A percentile compares a stretch with the other conserved stretches of the same genome.
These are phyloP conservation scores for Protodeltote pygarga DNA, from an alignment of 2,888 invertebrate genomes.

Conservation along the genomic window DNA sequence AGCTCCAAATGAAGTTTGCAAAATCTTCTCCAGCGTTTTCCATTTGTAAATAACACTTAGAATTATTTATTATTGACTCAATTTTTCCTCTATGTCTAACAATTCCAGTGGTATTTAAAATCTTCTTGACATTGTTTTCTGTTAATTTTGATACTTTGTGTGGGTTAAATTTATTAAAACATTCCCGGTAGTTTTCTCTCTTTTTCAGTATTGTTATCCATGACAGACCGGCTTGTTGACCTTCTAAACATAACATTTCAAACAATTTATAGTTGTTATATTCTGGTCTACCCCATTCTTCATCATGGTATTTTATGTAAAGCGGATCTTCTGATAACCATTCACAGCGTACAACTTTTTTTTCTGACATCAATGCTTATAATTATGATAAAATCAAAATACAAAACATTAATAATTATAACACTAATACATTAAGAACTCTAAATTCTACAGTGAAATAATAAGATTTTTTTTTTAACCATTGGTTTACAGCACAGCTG, in stretches of 20 bases:
- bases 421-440: too few relatives aligned
- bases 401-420: too few relatives aligned
- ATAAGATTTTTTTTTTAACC: too few relatives aligned
- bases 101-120: conserved; percentile 58
- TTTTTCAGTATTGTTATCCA: conserved; percentile 80
- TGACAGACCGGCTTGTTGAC: conserved; percentile 80
- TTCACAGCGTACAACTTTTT: conserved; percentile 57
- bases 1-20: conserved; percentile 73
- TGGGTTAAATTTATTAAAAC: conserved; percentile 71
- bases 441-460: too few relatives aligned
- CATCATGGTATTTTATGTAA: conserved; percentile 76
- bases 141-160: conserved; percentile 58
- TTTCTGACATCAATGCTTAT: conserved; percentile 22
- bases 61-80: conserved; percentile 72
- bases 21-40: conserved; percentile 66
- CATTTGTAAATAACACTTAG: conserved; percentile 70
- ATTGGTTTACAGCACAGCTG: too few relatives aligned
- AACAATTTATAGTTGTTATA: conserved; percentile 64
- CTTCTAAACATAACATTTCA: conserved; percentile 80
- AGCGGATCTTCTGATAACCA: conserved; percentile 73
- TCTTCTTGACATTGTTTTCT: conserved; percentile 54
- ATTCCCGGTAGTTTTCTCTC: conserved; percentile 66
- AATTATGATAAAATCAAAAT: too few relatives aligned
- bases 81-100: conserved; percentile 75
- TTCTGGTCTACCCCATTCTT: conserved; percentile 78